Evolutionary conservation across 2,113 vertebrate genomes (phyloP).

Genomic region (Isurus oxyrinchus): DNA sequence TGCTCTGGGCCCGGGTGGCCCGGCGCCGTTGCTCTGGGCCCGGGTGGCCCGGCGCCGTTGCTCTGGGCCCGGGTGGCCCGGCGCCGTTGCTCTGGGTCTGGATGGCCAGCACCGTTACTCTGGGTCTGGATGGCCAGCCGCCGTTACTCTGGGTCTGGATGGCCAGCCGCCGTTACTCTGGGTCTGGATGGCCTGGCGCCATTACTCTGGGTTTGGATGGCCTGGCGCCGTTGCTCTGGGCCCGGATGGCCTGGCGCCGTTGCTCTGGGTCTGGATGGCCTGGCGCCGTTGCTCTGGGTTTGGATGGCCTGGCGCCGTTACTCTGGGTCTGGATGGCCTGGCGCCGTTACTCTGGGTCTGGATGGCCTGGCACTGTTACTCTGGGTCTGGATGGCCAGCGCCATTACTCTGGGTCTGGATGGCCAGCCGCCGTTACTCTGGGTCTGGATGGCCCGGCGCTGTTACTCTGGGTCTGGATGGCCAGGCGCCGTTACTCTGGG

Average conservation of each 20-base stretch:
- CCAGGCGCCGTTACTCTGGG: neutral
- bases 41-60: no score
- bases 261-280: neutral
- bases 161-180: neutral
- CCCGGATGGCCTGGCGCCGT: no score
- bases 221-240: no score
- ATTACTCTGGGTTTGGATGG: neutral
- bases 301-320: neutral
- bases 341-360: neutral
- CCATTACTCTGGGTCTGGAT: neutral
- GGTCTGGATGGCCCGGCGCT: neutral
- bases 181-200: neutral
- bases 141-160: neutral
- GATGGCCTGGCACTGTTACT: no score
- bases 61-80: no score
- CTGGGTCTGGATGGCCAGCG: neutral
- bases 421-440: accelerated
- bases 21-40: no score
- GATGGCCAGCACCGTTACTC: neutral
- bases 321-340: neutral
- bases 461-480: neutral
- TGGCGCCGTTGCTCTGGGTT: neutral
- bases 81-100: no score
- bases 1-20: no score
- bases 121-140: neutral